Conservation (phyloP, 2,113 vertebrate genomes). For the Xiphophorus maculatus region DNA sequence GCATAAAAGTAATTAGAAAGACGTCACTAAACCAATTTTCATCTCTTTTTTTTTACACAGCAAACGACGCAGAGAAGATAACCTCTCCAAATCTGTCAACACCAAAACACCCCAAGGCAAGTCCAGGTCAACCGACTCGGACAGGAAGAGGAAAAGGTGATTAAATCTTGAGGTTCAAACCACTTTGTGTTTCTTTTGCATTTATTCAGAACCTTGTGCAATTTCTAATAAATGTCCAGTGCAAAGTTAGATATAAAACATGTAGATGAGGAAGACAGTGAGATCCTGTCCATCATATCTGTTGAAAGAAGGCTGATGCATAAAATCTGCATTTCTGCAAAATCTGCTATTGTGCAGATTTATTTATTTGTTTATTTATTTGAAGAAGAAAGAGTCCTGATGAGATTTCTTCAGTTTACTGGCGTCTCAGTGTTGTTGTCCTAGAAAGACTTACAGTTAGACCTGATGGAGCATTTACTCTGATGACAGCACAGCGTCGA, state of each 20-base stretch:
- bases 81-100: conserved; percentile 84
- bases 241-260: not conserved
- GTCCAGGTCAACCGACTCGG: conserved; percentile 89
- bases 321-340: not conserved
- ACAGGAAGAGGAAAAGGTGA: conserved; percentile 99
- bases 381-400: not conserved
- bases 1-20: not conserved
- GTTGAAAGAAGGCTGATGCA: not conserved
- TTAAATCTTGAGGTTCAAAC: conserved; percentile 51
- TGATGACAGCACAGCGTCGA: conserved; percentile 33
- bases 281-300: not conserved
- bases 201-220: too few species aligned
- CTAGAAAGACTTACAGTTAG: conserved; percentile 7
- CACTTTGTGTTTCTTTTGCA: not conserved
- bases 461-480: conserved; percentile 40
- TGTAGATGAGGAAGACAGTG: not conserved
- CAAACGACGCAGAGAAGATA: conserved; percentile 91
- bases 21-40: not conserved
- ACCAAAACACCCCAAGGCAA: conserved; percentile 85
- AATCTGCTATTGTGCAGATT: not conserved
- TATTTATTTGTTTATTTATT: not conserved
- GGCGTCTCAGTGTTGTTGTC: not conserved
- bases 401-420: not conserved
- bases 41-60: conserved; percentile 41
- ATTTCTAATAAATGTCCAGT: not conserved